A percentile compares a stretch with the other conserved stretches of the same genome.
These are phyloP conservation scores for Eupeodes corollae DNA, from an alignment of 1,140 invertebrate species.

Conservation along the genomic window DNA sequence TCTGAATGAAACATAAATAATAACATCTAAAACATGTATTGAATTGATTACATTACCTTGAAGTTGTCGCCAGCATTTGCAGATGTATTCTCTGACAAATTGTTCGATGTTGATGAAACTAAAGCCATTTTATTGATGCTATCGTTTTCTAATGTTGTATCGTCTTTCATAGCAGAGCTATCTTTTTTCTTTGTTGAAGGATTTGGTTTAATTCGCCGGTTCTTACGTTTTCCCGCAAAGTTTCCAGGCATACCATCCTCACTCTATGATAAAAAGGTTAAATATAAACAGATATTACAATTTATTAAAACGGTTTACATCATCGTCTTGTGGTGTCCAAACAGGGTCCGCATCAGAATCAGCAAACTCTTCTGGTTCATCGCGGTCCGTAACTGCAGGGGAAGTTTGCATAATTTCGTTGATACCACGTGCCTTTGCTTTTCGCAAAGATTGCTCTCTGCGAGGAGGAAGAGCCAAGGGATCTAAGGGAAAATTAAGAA, in stretches of 20 bases:
- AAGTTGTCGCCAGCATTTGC: constrained; percentile 20
- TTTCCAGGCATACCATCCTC: constrained; percentile 15
- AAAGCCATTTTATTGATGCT: too few relatives aligned
- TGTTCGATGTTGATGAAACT: constrained; percentile 9
- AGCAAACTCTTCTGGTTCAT: constrained; percentile 40
- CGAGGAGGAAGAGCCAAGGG: constrained; percentile 43
- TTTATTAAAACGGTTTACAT: constrained; percentile 18
- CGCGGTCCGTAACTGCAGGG: constrained; percentile 11
- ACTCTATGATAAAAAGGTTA: constrained; percentile 14
- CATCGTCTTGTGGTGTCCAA: constrained; percentile 54
- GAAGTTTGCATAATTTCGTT: constrained; percentile 18
- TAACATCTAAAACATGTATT: background rate
- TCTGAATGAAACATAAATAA: constrained; percentile 41
- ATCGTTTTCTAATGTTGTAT: too few relatives aligned
- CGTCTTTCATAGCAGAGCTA: too few relatives aligned
- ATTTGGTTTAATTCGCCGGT: too few relatives aligned
- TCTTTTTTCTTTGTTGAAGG: too few relatives aligned
- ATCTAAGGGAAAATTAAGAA: constrained; percentile 36
- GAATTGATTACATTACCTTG: constrained; percentile 17
- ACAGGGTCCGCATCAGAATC: constrained; percentile 61
- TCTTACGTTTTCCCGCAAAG: too few relatives aligned
- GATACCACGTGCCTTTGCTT: constrained; percentile 47
- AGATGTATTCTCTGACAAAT: constrained; percentile 9
- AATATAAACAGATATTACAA: too few relatives aligned
- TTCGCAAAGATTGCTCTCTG: constrained; percentile 49